Evolutionary conservation across 2,113 vertebrate genomes (phyloP).

Genomic region (Miniopterus natalensis): DNA sequence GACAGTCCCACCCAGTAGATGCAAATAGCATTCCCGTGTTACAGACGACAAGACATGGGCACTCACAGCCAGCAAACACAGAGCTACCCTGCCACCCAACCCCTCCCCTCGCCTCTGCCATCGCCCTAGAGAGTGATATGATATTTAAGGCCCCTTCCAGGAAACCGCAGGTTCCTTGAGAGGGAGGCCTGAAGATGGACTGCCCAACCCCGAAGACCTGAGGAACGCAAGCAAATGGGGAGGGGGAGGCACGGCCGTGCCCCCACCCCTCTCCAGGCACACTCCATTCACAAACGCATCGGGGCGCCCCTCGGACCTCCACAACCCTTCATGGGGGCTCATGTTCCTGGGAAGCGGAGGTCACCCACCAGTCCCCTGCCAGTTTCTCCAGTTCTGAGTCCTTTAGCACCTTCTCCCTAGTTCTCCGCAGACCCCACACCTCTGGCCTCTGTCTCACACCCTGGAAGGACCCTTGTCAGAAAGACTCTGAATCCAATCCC

Average conservation of each 20-base stretch:
- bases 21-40: not conserved
- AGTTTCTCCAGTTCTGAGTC: not conserved
- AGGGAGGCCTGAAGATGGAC: not conserved
- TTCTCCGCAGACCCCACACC: not conserved
- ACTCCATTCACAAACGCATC: not conserved
- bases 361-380: not conserved
- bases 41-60: not conserved
- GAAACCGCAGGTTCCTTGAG: not conserved
- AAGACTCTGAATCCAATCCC: not conserved
- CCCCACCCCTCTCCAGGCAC: not conserved
- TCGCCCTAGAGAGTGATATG: not conserved
- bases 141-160: too few relatives aligned
- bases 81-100: not conserved
- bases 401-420: not conserved
- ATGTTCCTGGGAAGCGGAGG: not conserved
- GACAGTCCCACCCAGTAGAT: not conserved
- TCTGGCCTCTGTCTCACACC: not conserved
- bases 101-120: not conserved
- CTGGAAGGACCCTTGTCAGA: not conserved
- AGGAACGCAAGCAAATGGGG: not conserved
- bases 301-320: rapidly evolving
- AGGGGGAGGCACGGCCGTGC: not conserved
- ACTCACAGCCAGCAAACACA: not conserved
- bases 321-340: too few relatives aligned
- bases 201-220: not conserved